These are phyloP conservation scores for Spinus olivaceus DNA, from an alignment of 2,797 vertebrate genomes.

Conservation along the genomic window DNA sequence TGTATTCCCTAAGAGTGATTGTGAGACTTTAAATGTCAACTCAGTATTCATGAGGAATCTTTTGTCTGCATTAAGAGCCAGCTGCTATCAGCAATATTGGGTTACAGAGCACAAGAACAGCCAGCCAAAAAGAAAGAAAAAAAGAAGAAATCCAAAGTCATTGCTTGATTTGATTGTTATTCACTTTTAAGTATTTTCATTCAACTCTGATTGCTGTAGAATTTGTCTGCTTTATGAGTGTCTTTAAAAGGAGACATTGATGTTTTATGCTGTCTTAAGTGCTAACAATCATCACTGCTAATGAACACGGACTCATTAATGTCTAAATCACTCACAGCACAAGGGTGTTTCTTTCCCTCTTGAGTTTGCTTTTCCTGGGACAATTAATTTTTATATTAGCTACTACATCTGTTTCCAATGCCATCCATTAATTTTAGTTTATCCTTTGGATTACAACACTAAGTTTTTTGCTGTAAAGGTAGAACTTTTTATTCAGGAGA, in stretches of 20 bases:
- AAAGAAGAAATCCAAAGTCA: not conserved
- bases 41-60: not conserved
- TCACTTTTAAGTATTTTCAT: constrained; percentile 39
- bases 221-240: constrained; percentile 17
- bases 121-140: not conserved
- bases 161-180: constrained; percentile 48
- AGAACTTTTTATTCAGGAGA: not conserved
- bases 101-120: not conserved
- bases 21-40: constrained; percentile 48
- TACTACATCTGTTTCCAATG: not conserved
- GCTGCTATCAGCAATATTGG: not conserved
- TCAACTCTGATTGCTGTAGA: constrained; percentile 29
- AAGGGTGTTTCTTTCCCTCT: not conserved
- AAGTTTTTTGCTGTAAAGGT: not conserved
- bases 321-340: constrained; percentile 6
- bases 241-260: constrained; percentile 25
- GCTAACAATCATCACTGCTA: constrained; percentile 11
- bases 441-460: not conserved
- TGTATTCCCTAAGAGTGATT: not conserved
- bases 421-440: not conserved
- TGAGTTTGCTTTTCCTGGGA: not conserved
- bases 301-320: constrained; percentile 15
- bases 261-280: constrained; percentile 33
- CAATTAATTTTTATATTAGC: constrained; percentile 13
- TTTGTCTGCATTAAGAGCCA: not conserved